phyloP scores from a whole-genome alignment of 2,113 vertebrate genomes.

The Pygoscelis antarcticus region DNA sequence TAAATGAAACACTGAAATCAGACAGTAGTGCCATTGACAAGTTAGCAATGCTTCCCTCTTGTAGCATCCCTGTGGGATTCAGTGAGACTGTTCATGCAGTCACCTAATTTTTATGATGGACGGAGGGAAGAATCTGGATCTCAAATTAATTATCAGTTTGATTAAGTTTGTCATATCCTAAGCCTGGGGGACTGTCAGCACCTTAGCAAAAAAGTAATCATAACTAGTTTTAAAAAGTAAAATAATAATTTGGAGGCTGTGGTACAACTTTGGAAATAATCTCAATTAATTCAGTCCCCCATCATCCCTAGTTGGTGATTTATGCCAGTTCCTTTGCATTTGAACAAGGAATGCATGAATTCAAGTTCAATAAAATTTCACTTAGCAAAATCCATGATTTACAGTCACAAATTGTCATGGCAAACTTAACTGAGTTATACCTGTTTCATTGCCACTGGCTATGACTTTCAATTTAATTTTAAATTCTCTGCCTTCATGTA shows the following conservation, averaged over 20 bases:
- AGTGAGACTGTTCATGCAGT: background rate
- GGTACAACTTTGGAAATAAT: background rate
- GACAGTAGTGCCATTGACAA: background rate
- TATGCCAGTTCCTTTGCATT: background rate
- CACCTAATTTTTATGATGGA: background rate
- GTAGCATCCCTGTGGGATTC: background rate
- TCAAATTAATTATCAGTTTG: background rate
- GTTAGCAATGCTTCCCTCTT: background rate
- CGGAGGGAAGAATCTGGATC: background rate
- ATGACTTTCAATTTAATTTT: background rate
- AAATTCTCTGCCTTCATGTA: background rate
- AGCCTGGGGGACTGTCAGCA: background rate
- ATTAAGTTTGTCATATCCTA: background rate
- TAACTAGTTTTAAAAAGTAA: background rate
- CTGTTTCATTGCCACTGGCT: background rate
- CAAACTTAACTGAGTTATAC: background rate
- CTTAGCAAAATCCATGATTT: background rate
- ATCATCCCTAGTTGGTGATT: background rate
- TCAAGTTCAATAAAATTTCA: background rate
- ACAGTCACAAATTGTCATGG: background rate
- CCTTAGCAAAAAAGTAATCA: background rate
- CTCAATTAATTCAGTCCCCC: background rate
- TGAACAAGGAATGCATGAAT: background rate
- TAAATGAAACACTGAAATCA: background rate
- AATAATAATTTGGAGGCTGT: background rate